Evolutionary conservation across 2,113 vertebrate species (phyloP), one percentile per base, ranked within the genome.

Genomic region (Apodemus speciosus): DNA sequence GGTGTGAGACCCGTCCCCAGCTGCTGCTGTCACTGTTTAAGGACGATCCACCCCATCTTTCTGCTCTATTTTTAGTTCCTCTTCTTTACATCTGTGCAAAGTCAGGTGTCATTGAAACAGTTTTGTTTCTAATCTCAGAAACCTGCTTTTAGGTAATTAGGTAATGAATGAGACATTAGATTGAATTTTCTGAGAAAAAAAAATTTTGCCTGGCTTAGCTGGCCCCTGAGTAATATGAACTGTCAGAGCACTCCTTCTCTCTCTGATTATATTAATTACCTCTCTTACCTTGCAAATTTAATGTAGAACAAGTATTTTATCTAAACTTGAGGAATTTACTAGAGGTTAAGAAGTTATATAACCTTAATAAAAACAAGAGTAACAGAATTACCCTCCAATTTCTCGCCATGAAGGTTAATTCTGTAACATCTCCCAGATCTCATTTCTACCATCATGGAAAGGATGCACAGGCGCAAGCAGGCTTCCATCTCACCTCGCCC

Each of bases 141-240:
- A 90, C 79, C 64, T 91, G 87, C 81, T 97, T 95, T 88, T 86
- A 69, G 95, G 49, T 86, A 95, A 96, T 93, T 95, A 97, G 92
- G 9, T 95, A 56, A 93, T 85, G 88, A 56, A 15, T 76, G 40
- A 85, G 92, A 92, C 10, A 38, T 43, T 69, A 96, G 51, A 91
- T 81, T 86, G 30, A 62, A 95, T 49, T 87, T 97, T 90, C 86
- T 76, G 40, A 88, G 86, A 43, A 43, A 62, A 83, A 56, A 81
- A 56, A 96, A 93, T 38, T 58, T 2, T 87, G 2, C 58, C n/a
- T 46, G 40, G 90, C 56, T 85, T 87, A 73, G 79, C 93, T 83
- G 49, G 60, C 49, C 60, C 21, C 2, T 68, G 46, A 89, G 46
- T 85, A 87, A 68, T 87, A 71, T 8, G 3, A 80, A 15, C 64